These are phyloP conservation scores for Tamias sibiricus DNA, from an alignment of 2,113 vertebrate species.

Conservation along the genomic window DNA sequence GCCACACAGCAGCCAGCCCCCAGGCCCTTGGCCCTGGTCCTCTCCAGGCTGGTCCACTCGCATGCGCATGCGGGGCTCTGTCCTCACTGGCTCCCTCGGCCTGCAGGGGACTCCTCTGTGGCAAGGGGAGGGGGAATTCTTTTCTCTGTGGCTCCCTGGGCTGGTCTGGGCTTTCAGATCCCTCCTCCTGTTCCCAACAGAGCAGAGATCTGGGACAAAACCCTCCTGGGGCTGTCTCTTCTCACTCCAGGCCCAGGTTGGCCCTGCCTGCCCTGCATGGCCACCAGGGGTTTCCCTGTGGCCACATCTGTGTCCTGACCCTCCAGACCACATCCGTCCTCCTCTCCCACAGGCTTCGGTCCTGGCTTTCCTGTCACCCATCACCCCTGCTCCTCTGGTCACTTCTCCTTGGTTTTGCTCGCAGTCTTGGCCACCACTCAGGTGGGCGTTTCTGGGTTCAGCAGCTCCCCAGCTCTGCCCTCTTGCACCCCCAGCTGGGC, in stretches of 20 bases:
- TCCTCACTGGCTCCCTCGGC: rapidly evolving
- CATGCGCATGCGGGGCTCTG: background rate
- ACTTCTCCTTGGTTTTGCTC: no score
- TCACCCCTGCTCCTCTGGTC: no score
- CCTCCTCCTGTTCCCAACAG: background rate
- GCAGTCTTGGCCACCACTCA: background rate
- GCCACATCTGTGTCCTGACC: background rate
- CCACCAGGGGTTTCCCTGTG: background rate
- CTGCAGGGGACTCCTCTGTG: background rate
- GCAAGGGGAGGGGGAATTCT: background rate
- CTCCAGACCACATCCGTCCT: background rate
- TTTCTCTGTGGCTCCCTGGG: background rate
- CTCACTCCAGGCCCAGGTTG: background rate
- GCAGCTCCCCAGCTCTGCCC: background rate
- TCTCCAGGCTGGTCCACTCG: no score
- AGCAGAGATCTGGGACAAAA: background rate
- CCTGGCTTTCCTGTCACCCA: background rate
- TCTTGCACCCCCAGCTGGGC: no score
- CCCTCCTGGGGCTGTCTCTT: background rate
- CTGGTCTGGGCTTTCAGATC: background rate
- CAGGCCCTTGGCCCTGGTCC: no score
- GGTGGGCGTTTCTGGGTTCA: background rate
- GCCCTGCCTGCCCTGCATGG: background rate
- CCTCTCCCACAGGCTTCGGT: background rate
- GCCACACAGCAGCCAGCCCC: background rate